phyloP scores from a whole-genome alignment of 1,140 invertebrate genomes.

The Olivierus martensii region DNA sequence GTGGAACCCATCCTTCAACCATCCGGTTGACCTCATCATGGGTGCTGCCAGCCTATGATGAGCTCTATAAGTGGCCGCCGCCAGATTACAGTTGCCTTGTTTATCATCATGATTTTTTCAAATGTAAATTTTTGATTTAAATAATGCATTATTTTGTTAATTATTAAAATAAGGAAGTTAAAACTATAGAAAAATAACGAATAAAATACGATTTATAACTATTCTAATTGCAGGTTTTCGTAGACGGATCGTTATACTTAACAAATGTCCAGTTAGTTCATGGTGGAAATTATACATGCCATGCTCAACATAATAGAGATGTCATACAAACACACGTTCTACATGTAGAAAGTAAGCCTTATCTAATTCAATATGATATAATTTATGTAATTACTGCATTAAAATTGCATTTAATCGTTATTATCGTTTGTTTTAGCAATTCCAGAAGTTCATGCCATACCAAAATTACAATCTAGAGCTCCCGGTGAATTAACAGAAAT shows the following conservation, averaged over 20 bases:
- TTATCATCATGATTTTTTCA: too few species aligned
- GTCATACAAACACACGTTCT: slow-evolving; percentile 61
- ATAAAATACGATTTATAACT: too few species aligned
- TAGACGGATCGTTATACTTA: slow-evolving; percentile 58
- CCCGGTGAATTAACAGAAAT: slow-evolving; percentile 49
- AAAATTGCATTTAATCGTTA: background rate
- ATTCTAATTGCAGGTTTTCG: slow-evolving; percentile 39
- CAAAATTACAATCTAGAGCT: slow-evolving; percentile 47
- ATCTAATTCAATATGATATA: too few species aligned
- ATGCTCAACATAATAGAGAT: slow-evolving; percentile 55
- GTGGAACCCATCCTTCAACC: too few species aligned
- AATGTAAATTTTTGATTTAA: too few species aligned
- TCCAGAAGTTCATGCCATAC: slow-evolving; percentile 51
- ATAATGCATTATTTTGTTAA: too few species aligned
- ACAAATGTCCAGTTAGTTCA: slow-evolving; percentile 57
- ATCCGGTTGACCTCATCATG: too few species aligned
- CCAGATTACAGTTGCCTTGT: too few species aligned
- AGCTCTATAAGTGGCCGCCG: too few species aligned
- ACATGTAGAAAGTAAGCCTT: slow-evolving; percentile 55
- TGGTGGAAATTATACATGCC: slow-evolving; percentile 66
- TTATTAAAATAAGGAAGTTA: too few species aligned
- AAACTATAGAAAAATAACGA: too few species aligned
- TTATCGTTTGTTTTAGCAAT: slow-evolving; percentile 33
- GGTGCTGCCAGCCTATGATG: too few species aligned
- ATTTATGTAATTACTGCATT: background rate